These are phyloP conservation scores for Drosophila erecta DNA, from an alignment of 1,140 invertebrate species.

Conservation along the genomic window DNA sequence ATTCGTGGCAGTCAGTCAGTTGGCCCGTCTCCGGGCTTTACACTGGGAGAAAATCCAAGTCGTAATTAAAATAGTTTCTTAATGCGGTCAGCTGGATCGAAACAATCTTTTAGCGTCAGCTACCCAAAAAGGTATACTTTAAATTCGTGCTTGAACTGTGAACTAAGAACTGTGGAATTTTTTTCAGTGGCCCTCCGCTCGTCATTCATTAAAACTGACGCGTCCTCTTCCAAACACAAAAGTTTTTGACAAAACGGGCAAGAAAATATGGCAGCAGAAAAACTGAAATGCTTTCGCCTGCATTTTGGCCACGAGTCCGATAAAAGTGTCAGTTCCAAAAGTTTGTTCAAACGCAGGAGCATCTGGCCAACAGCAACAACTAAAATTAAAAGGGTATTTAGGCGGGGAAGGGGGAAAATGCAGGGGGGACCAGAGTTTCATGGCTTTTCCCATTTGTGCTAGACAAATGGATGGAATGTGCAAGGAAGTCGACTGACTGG, in stretches of 20 bases:
- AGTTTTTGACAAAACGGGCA: slow-evolving; percentile 39
- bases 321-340: slow-evolving; percentile 69
- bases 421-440: not conserved
- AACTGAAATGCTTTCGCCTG: slow-evolving; percentile 47
- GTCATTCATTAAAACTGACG: slow-evolving; percentile 61
- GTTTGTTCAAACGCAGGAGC: slow-evolving; percentile 44
- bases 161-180: not conserved
- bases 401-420: not conserved
- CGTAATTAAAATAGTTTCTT: too few species aligned
- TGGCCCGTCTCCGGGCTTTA: not conserved
- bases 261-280: slow-evolving; percentile 9
- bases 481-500: slow-evolving; percentile 10
- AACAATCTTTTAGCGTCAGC: too few species aligned
- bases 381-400: slow-evolving; percentile 32
- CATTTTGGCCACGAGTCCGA: slow-evolving; percentile 57
- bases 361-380: slow-evolving; percentile 35
- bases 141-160: too few species aligned
- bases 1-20: slow-evolving; percentile 36
- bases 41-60: not conserved
- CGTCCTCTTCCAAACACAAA: slow-evolving; percentile 45
- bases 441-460: slow-evolving; percentile 12
- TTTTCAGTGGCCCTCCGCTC: slow-evolving; percentile 27
- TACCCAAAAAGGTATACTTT: too few species aligned
- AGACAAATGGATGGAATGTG: slow-evolving; percentile 18
- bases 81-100: too few species aligned